Conservation (phyloP, 2,113 vertebrate species). For the Sinocyclocheilus rhinocerous region DNA sequence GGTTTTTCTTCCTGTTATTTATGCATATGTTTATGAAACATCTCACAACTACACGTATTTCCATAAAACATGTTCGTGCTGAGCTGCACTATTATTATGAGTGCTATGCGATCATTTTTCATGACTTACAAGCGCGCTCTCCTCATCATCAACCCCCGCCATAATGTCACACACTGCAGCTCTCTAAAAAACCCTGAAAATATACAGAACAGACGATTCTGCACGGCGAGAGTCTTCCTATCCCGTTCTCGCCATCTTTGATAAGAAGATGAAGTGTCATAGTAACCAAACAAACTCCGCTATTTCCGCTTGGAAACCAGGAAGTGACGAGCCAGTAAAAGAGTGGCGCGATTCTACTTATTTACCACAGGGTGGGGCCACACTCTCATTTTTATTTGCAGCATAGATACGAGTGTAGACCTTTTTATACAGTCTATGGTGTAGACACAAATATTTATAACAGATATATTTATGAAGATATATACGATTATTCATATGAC, state of each 20-base stretch:
- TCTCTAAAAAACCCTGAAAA: not conserved
- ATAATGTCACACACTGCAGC: not conserved
- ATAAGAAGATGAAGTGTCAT: conserved; percentile 59
- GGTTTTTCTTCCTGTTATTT: too few relatives aligned
- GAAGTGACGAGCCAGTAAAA: not conserved
- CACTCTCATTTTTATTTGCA: not conserved
- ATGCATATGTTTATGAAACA: not conserved
- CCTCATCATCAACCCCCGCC: conserved; percentile 71
- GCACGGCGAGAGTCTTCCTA: not conserved
- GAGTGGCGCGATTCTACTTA: not conserved
- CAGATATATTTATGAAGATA: not conserved
- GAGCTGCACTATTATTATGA: not conserved
- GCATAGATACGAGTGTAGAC: too few relatives aligned
- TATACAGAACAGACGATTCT: not conserved
- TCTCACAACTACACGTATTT: not conserved
- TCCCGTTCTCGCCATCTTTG: conserved; percentile 70
- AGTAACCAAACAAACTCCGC: conserved; percentile 68
- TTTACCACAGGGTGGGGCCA: not conserved
- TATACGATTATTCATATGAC: too few relatives aligned
- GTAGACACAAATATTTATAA: not conserved
- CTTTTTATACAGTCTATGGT: too few relatives aligned
- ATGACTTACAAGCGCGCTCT: conserved; percentile 70
- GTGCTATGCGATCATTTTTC: not conserved
- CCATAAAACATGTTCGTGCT: too few relatives aligned
- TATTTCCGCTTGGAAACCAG: conserved; percentile 51